Base-by-base conservation (phyloP, 2,797 vertebrate genomes). In the Hippocampus kuda region DNA sequence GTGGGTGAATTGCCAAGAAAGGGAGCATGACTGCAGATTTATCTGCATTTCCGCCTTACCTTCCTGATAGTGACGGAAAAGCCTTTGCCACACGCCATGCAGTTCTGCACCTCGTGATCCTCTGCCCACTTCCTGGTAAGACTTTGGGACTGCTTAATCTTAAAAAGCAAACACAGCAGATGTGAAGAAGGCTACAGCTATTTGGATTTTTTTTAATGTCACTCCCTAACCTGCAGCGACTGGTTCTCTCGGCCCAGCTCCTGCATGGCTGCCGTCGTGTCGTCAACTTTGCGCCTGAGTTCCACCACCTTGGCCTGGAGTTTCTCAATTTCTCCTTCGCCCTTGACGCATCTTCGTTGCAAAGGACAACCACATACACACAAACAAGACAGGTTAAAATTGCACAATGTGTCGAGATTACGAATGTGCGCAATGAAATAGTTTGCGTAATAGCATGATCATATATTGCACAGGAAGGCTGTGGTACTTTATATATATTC, bases 171-270 rank as follows among this genome's bases (percentile, higher is more conserved):
- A 69, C 4, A 26, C 67, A 68, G 24, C 7, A 24, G 4, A 44
- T 24, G 27, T 26, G 12, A 46, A 44, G 13, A 42, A 26, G 27
- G 11, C 0, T 4, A 26, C 3, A 24, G 3, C 26, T 56, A 46
- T 46, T 46, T 46, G 44, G 44, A 46, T 34, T 34, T 34, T 4
- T 8, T 22, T 11, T 59, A 27, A 26, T 13, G 16, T 0, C 22
- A 38, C 84, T 51, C 49, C 18, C 49, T 64, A 75, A 98, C 97
- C 92, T 99, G 97, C 38, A 99, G 91, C 1, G 97, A 97, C 79
- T 99, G 97, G 84, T 99, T 99, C 83, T 99, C 97, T 75, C 96
- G 83, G 80, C 97, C 97, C 46, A 99, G 93, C 75, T 99, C 97
- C 86, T 99, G 96, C 91, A 99, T 98, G 57, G 97, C 97, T 11